Evolutionary conservation across 2,113 vertebrate genomes (phyloP), one percentile per base, ranked within the genome.

Genomic region (Glaucidium brasilianum): DNA sequence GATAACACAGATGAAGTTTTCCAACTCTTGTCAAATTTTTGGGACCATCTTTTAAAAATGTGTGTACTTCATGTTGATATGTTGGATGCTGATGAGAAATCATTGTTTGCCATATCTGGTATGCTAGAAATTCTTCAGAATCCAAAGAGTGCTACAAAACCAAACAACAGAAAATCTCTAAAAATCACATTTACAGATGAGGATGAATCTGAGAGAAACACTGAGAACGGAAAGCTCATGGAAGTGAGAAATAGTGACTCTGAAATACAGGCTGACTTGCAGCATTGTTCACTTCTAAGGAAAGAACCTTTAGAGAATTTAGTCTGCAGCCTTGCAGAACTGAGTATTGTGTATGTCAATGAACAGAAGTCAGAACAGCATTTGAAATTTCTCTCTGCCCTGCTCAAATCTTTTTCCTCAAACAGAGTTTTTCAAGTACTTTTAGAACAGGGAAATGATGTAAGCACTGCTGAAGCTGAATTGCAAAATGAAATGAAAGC

Each of bases 81-180:
- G 0, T 96, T 98, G 60, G 98, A 99, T 58, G 98, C 98, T 18
- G 98, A 99, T 88, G 97, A 96, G 62, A 97, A 97, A 45, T 93
- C 97, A 15, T 93, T 99, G 72, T 97, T 98, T 85, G 98, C 99
- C 15, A 91, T 99, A 75, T 99, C 99, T 59, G 89, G 69, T 66
- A 97, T 99, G 87, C 96, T 99, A 58, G 98, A 99, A 97, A 97
- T 99, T 66, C 99, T 99, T 98, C 98, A 98, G 71, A 98, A 98
- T 90, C 98, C 99, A 2, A 98, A 97, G 72, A 94, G 37, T 32
- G 76, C 95, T 41, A 84, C 53, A 39, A 99, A 98, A 84, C 94
- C 89, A 71, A 95, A 27, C 37, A 98, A 95, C 30, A 99, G 97
- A 95, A 99, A 98, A 96, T 94, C 93, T 85, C 97, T 98, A 49